phyloP scores from a whole-genome alignment of 2,797 vertebrate genomes.

The Muraenolepis orangiensis region DNA sequence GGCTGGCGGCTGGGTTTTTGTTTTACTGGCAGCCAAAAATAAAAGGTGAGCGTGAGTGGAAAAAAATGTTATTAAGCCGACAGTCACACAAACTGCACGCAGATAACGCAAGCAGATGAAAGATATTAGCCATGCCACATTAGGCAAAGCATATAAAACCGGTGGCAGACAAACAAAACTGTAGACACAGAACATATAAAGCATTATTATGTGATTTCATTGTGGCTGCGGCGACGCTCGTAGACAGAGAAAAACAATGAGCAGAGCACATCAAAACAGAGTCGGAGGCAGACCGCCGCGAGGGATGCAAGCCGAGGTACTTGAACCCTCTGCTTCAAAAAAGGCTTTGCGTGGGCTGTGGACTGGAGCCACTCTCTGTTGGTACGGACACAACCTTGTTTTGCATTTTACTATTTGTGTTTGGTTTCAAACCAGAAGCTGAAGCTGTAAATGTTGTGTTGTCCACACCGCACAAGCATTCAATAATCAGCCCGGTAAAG shows the following conservation, averaged over 20 bases:
- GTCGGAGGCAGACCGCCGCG: neutral
- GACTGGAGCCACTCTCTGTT: neutral
- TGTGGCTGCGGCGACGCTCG: neutral
- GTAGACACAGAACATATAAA: slow-evolving; percentile 1
- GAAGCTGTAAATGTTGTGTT: neutral
- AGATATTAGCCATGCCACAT: neutral
- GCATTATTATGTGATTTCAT: neutral
- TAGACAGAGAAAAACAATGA: neutral
- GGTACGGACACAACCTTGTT: neutral
- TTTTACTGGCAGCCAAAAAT: neutral
- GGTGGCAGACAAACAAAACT: neutral
- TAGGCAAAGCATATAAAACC: slow-evolving; percentile 1
- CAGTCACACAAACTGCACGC: neutral
- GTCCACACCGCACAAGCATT: neutral
- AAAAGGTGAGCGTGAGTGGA: neutral
- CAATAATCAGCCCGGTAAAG: neutral
- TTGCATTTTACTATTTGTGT: neutral
- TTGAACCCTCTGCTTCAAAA: neutral
- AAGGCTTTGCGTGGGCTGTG: neutral
- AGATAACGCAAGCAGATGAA: neutral
- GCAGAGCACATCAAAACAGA: neutral
- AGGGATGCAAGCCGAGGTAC: neutral
- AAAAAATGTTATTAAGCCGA: neutral
- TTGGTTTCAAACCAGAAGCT: neutral
- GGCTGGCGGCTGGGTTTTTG: neutral